phyloP scores from a whole-genome alignment of 2,888 invertebrate genomes.

The Sthenelais limicola region DNA sequence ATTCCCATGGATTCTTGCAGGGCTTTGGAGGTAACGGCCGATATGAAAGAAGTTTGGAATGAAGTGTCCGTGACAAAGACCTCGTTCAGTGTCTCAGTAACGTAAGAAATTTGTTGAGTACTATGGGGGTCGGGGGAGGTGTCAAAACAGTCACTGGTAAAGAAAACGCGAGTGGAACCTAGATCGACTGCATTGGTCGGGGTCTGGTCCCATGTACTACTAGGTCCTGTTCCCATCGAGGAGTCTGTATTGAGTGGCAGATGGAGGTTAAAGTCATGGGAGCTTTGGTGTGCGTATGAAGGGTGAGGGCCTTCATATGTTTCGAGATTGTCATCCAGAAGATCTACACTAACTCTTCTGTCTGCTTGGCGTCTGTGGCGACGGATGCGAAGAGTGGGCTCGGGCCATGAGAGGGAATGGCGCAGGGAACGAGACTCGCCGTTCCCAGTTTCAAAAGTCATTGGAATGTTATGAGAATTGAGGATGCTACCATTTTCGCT shows the following conservation, averaged over 20 bases:
- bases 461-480: not conserved
- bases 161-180: conserved; percentile 27
- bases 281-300: not conserved
- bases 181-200: conserved; percentile 7
- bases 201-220: not conserved
- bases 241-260: conserved; percentile 48
- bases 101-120: conserved; percentile 41
- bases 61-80: conserved; percentile 46
- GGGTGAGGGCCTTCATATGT: not conserved
- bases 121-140: not conserved
- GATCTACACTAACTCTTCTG: not conserved
- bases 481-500: conserved; percentile 54
- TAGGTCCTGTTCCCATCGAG: not conserved
- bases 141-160: conserved; percentile 18
- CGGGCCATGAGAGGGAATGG: conserved; percentile 49
- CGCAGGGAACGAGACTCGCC: conserved; percentile 38
- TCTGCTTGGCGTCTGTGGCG: not conserved
- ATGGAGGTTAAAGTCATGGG: conserved; percentile 49
- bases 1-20: conserved; percentile 28
- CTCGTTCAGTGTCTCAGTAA: conserved; percentile 49
- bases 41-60: conserved; percentile 29
- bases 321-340: conserved; percentile 1
- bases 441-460: not conserved
- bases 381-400: conserved; percentile 1
- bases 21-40: conserved; percentile 24